Conservation (phyloP, 2,888 invertebrate species). For the Campoletis raptor region DNA sequence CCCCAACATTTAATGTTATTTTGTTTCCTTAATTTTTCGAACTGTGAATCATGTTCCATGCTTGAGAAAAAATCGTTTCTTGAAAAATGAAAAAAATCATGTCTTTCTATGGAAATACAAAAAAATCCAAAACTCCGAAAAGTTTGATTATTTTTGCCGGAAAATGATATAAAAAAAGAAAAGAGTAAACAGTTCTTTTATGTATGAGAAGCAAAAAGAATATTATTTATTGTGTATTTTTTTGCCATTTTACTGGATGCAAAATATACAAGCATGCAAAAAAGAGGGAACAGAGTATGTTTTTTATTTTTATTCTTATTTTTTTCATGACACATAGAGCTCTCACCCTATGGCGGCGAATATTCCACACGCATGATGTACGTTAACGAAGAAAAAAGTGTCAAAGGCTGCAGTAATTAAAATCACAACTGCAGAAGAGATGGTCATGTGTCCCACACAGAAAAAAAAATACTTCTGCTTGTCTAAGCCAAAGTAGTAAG, state of each 20-base stretch:
- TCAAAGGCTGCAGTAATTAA: slow-evolving; percentile 9
- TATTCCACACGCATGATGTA: slow-evolving; percentile 38
- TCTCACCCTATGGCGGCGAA: slow-evolving; percentile 48
- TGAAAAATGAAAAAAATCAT: too few relatives aligned
- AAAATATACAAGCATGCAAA: background rate
- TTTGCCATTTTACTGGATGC: background rate
- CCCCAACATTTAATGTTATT: too few relatives aligned
- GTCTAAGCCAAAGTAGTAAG: slow-evolving; percentile 20
- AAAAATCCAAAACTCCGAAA: too few relatives aligned
- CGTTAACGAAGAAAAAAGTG: slow-evolving; percentile 21
- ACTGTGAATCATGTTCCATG: background rate
- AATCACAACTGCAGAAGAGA: background rate
- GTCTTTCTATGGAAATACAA: too few relatives aligned
- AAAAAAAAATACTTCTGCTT: slow-evolving; percentile 42
- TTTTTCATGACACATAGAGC: background rate
- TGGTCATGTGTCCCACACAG: background rate
- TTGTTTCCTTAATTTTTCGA: too few relatives aligned
- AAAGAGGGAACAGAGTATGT: background rate
- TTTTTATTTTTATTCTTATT: background rate
- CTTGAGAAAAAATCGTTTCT: too few relatives aligned
- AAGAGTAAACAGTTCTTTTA: too few relatives aligned
- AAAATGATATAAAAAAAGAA: too few relatives aligned
- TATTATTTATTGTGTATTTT: background rate
- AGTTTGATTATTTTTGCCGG: too few relatives aligned
- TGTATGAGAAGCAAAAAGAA: background rate